Conservation (phyloP, 2,113 vertebrate species). For the Dolichallabes microphthalmus region DNA sequence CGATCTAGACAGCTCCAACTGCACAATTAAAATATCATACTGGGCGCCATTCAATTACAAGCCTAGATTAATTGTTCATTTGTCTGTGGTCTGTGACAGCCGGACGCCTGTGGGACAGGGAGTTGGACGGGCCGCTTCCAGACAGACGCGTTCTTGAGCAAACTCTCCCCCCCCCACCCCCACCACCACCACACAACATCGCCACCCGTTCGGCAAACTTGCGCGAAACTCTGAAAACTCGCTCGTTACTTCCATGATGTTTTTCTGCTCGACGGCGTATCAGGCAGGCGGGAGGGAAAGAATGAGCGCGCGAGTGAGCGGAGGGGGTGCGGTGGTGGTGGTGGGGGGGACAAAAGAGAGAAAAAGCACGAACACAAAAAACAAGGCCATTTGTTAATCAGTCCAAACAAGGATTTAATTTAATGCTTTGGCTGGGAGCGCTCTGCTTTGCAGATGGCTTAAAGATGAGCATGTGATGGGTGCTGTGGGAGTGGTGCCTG, state of each 20-base stretch:
- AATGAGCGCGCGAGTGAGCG: not conserved
- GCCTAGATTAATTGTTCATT: conserved; percentile 61
- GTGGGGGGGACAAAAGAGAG: conserved; percentile 24
- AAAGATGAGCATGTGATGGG: conserved; percentile 74
- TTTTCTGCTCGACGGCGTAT: conserved; percentile 39
- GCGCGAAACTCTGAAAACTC: conserved; percentile 26
- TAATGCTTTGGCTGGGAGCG: conserved; percentile 76
- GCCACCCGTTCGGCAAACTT: conserved; percentile 48
- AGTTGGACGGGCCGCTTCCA: conserved; percentile 51
- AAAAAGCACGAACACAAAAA: conserved; percentile 60
- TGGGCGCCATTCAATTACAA: conserved; percentile 59
- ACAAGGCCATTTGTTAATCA: conserved; percentile 82
- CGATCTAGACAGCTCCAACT: conserved; percentile 52
- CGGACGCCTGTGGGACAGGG: conserved; percentile 53
- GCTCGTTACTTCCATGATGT: conserved; percentile 31
- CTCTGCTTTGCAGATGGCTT: conserved; percentile 78
- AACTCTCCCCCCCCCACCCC: conserved; percentile 35
- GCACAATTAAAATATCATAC: conserved; percentile 58
- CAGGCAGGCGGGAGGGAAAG: conserved; percentile 40
- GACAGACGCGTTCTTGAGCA: conserved; percentile 57
- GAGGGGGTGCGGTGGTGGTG: conserved; percentile 1
- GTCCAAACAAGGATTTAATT: conserved; percentile 80
- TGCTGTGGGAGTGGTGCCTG: conserved; percentile 69
- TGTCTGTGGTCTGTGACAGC: conserved; percentile 61
- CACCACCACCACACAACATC: conserved; percentile 42